These are phyloP conservation scores for Cephus sareptanus DNA, from an alignment of 2,888 invertebrate species.

Conservation along the genomic window DNA sequence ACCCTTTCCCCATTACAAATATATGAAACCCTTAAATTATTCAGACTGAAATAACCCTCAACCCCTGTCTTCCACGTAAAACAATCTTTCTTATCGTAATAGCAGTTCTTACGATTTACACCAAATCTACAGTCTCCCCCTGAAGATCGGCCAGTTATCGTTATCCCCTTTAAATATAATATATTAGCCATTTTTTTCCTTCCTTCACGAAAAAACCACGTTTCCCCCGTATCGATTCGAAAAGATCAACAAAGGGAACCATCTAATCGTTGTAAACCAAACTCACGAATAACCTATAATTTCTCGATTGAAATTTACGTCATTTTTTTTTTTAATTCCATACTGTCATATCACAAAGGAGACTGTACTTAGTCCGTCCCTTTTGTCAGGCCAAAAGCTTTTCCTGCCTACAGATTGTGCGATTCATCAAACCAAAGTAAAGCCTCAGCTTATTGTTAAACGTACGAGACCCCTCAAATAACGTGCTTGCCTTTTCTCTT, in stretches of 20 bases:
- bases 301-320: background rate
- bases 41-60: background rate
- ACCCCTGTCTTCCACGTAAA: background rate
- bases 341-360: background rate
- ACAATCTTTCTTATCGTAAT: background rate
- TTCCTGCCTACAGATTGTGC: background rate
- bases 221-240: background rate
- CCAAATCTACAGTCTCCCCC: background rate
- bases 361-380: background rate
- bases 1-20: background rate
- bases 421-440: background rate
- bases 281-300: background rate
- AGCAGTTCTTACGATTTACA: no score
- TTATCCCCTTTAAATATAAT: background rate
- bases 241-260: background rate
- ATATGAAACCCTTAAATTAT: background rate
- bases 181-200: background rate
- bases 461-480: background rate
- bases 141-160: background rate
- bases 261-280: background rate
- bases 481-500: background rate
- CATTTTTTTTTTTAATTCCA: background rate
- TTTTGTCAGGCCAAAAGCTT: background rate
- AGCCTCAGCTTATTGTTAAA: background rate
- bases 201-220: background rate